Evolutionary conservation across 2,113 vertebrate genomes (phyloP).

Genomic region (Trachemys scripta): DNA sequence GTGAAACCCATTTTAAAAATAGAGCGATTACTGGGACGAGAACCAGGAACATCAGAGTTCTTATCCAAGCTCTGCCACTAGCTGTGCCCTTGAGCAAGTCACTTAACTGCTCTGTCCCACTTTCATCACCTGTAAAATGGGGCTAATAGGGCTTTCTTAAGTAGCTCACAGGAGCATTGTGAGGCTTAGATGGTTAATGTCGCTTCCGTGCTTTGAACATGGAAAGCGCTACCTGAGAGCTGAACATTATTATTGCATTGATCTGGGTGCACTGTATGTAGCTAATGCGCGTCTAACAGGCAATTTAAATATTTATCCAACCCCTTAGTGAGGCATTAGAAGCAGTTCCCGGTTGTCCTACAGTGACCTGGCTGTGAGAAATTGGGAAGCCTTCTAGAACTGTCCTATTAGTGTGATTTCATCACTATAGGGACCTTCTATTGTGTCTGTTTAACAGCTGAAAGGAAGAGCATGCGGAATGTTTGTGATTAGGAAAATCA

Average conservation of each 20-base stretch:
- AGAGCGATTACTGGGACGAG: not conserved
- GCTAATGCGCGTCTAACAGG: not conserved
- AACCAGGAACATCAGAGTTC: not conserved
- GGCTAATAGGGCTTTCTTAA: not conserved
- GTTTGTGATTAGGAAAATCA: rapidly evolving
- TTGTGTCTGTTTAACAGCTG: not conserved
- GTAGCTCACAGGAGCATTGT: not conserved
- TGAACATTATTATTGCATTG: not conserved
- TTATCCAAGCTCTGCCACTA: not conserved
- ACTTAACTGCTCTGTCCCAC: not conserved
- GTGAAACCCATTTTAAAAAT: not conserved
- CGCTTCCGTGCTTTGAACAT: not conserved
- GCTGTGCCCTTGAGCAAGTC: not conserved
- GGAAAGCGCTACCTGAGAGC: not conserved
- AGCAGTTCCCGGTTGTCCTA: not conserved
- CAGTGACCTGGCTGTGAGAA: not conserved
- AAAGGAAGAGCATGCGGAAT: not conserved
- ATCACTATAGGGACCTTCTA: not conserved
- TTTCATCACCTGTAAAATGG: rapidly evolving
- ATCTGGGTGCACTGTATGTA: not conserved
- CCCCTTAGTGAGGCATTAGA: not conserved
- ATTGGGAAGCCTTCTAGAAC: not conserved
- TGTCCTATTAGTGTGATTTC: rapidly evolving
- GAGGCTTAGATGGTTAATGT: rapidly evolving
- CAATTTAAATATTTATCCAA: conserved; percentile 2